Evolutionary conservation across 2,113 vertebrate species (phyloP).

Genomic region (Ophiodon elongatus): DNA sequence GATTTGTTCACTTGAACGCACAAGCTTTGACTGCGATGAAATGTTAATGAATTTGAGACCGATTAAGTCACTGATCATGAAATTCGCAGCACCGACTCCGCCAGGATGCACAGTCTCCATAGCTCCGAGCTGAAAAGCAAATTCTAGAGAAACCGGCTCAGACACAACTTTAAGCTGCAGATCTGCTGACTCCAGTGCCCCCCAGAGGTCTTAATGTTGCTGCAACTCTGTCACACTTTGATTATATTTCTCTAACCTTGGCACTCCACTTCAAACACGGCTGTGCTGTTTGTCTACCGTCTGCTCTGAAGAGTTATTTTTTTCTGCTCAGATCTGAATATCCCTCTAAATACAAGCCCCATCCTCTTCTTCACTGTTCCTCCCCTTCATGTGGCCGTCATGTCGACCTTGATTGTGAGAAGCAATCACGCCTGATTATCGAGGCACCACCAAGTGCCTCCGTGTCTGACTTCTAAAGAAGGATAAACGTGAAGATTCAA

Average conservation of each 20-base stretch:
- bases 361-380: background rate
- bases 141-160: background rate
- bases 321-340: constrained; percentile 45
- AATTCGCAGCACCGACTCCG: background rate
- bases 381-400: constrained; percentile 13
- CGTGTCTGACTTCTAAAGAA: constrained; percentile 22
- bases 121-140: background rate
- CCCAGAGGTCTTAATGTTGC: constrained; percentile 42
- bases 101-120: background rate
- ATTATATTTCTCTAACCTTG: constrained; percentile 38
- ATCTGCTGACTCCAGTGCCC: constrained; percentile 59
- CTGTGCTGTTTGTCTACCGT: constrained; percentile 15
- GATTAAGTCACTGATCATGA: constrained; percentile 23
- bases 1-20: constrained; percentile 2
- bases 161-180: background rate
- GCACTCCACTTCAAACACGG: constrained; percentile 18
- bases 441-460: background rate
- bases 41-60: constrained; percentile 36
- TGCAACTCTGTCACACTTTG: constrained; percentile 31
- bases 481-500: constrained; percentile 15
- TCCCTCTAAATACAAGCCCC: constrained; percentile 4
- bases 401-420: constrained; percentile 41
- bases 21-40: constrained; percentile 16
- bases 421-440: background rate
- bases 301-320: constrained; percentile 13